Evolutionary conservation across 2,113 vertebrate genomes (phyloP), one percentile per base, ranked within the genome.

Genomic region (Cynopterus brachyotis): DNA sequence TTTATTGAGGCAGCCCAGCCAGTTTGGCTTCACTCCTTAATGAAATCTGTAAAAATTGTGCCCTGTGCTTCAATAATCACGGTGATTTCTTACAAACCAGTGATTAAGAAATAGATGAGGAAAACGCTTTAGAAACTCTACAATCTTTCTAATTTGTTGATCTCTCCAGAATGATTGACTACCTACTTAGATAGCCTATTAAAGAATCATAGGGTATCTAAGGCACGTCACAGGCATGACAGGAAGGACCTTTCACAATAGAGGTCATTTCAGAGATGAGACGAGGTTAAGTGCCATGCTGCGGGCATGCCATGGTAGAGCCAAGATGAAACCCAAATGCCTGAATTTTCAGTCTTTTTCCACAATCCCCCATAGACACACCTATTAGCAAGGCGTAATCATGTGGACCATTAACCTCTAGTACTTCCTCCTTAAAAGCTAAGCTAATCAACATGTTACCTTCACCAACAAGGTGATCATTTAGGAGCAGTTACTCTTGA

Each of bases 1-100:
- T 98, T 98, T 98, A 98, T 92, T 90, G 97, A 97, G 92, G 93
- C 96, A 97, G 84, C 0, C 7, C 87, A 45, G 96, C 87, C 98
- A 97, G 96, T 57, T 95, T 96, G 96, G 95, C 97, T 95, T 96
- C 82, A 55, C 59, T 96, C 86, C 96, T 92, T 98, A 98, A 98
- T 97, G 96, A 96, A 97, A 97, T 96, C 97, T 97, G 91, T 98
- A 98, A 98, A 97, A 98, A 96, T 47, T 70, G 94, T 95, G 97
- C 97, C 96, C 97, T 92, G 64, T 92, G 96, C 97, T 98, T 97
- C 0, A 0, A 96, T 98, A 98, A 98, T 98, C 96, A 96, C 96
- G 87, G 91, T 96, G 97, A 98, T 98, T 98, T 98, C 97, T 97
- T 98, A 97, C 96, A 98, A 98, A 96, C 95, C 95, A 97, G 96